These are phyloP conservation scores for Amitus sp. DNA, from an alignment of 2,888 invertebrate genomes.

Conservation along the genomic window DNA sequence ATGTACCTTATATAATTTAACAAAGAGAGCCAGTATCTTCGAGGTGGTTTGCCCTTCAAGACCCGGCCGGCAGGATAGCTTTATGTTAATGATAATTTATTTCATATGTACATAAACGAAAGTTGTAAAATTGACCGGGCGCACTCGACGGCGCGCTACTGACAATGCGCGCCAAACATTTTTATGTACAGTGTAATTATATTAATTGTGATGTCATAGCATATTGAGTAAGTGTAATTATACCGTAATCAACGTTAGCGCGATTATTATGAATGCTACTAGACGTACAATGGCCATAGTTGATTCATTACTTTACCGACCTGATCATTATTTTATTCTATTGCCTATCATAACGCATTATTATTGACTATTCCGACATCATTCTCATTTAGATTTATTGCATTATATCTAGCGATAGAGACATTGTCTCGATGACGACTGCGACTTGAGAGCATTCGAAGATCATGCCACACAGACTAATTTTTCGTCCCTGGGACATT, in stretches of 20 bases:
- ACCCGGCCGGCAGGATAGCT: slow-evolving; percentile 57
- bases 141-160: slow-evolving; percentile 41
- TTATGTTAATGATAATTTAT: slow-evolving; percentile 66
- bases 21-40: slow-evolving; percentile 65
- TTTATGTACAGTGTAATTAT: slow-evolving; percentile 66
- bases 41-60: slow-evolving; percentile 44
- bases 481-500: no score
- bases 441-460: slow-evolving; percentile 7
- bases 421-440: slow-evolving; percentile 44
- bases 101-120: slow-evolving; percentile 64
- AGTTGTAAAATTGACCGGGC: slow-evolving; percentile 59
- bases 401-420: slow-evolving; percentile 49
- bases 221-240: slow-evolving; percentile 52
- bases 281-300: slow-evolving; percentile 43
- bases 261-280: slow-evolving; percentile 42
- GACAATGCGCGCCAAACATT: slow-evolving; percentile 52
- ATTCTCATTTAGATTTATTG: slow-evolving; percentile 42
- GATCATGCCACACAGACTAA: no score
- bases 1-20: slow-evolving; percentile 65
- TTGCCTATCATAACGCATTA: slow-evolving; percentile 44
- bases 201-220: slow-evolving; percentile 64
- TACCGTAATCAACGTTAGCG: slow-evolving; percentile 25
- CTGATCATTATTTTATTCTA: slow-evolving; percentile 45
- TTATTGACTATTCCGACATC: slow-evolving; percentile 37
- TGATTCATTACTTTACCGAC: slow-evolving; percentile 39